Evolutionary conservation across 2,888 invertebrate genomes (phyloP), one percentile per base, ranked within the genome.

Genomic region (Rhabditoides inermis): DNA sequence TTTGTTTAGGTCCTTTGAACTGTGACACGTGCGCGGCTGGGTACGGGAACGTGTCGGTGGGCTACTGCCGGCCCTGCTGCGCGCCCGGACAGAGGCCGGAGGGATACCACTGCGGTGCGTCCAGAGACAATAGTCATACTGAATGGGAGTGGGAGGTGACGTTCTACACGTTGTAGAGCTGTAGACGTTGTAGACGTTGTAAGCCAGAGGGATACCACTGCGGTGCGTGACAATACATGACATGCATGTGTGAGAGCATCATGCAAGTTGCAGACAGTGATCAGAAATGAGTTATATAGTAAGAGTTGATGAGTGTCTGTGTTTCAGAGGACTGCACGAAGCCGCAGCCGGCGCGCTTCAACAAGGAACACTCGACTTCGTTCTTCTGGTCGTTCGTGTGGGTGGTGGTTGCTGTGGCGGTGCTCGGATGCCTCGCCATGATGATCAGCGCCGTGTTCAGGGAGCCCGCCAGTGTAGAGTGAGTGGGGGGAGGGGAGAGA

Each of bases 1-100:
- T 37, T 36, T 7, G 32, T 55, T 6, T 35, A 65, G 67, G 71
- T 5, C 60, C 72, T 1, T 53, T 74, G 53, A 65, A 65, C 49
- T 74, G 74, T 49, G 70, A 70, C 15, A 51, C 53, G 25, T 74
- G 74, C 42, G 63, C 70, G 2, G 47, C 54, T 7, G 70, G 67
- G 3, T 74, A 63, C 56, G 69, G 69, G 26, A 73, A 70, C 48
- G 55, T 63, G 5, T 63, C 68, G 2, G 58, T 70, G 18, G 70
- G 74, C 27, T 73, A 69, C 58, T 74, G 74, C 55, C 54, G 74
- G 37, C 67, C 69, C 6, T 74, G 74, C 41, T 74, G 74, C 50
- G 40, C 35, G 3, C 47, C 52, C 2, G 64, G 64, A 15, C 45
- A 62, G 23, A 55, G 41, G 26, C 55, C 65, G 18, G 52, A 53